Conservation (phyloP, 2,797 vertebrate species). For the Sebastes cheni region DNA sequence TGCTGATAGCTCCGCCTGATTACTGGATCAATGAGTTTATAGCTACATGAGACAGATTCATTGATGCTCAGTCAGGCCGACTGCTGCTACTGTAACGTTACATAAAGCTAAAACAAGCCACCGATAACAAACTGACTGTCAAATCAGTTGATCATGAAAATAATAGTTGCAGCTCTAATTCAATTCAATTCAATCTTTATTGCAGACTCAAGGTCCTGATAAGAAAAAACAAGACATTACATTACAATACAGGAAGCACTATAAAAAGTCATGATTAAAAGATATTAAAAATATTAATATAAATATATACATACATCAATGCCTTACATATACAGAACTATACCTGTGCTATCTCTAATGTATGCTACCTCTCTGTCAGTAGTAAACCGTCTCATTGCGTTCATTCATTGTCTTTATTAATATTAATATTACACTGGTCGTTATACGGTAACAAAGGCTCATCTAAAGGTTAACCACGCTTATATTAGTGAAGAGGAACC, state of each 20-base stretch:
- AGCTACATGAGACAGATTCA: background rate
- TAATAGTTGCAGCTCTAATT: background rate
- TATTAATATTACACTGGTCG: background rate
- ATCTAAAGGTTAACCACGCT: background rate
- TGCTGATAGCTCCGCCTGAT: background rate
- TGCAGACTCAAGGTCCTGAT: no score
- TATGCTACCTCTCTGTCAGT: fast-evolving
- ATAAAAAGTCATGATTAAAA: no score
- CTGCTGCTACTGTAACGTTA: background rate
- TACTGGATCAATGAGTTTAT: background rate
- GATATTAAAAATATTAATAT: no score
- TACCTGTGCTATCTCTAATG: background rate
- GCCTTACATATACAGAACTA: no score
- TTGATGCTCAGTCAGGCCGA: no score
- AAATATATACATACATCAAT: no score
- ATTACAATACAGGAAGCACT: no score
- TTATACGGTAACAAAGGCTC: background rate
- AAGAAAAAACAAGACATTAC: no score
- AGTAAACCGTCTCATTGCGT: background rate
- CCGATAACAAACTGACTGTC: background rate
- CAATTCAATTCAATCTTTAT: no score
- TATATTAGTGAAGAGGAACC: no score
- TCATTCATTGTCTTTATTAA: background rate
- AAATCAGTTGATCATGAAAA: background rate
- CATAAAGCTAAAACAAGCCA: background rate